Evolutionary conservation across 2,113 vertebrate genomes (phyloP).

Genomic region (Ophiodon elongatus): DNA sequence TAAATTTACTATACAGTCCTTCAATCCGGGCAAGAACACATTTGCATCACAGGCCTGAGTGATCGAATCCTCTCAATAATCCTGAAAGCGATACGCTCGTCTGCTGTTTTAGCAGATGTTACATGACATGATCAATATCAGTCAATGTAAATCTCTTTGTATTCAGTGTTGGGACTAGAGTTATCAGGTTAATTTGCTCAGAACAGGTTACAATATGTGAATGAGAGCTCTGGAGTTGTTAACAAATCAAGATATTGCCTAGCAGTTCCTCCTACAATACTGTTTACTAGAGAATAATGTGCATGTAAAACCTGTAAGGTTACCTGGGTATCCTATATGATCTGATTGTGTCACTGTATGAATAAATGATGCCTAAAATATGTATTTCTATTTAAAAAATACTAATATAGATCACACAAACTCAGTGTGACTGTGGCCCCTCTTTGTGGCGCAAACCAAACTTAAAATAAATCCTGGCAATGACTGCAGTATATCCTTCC

Average conservation of each 20-base stretch:
- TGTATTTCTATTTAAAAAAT: neutral
- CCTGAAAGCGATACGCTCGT: neutral
- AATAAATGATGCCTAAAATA: slow-evolving; percentile 32
- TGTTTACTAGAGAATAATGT: neutral
- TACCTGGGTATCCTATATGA: slow-evolving; percentile 21
- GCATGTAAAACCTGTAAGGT: slow-evolving; percentile 8
- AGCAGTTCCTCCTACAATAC: neutral
- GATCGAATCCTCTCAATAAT: neutral
- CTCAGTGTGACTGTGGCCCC: neutral
- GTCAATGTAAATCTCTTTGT: neutral
- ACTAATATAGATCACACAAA: slow-evolving; percentile 13
- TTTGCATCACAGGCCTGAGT: neutral
- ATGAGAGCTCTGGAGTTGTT: too few relatives aligned
- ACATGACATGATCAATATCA: neutral
- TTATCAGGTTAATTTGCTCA: neutral
- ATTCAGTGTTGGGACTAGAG: neutral
- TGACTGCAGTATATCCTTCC: slow-evolving; percentile 16
- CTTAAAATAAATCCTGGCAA: slow-evolving; percentile 4
- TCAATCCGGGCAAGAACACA: neutral
- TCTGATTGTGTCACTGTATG: slow-evolving; percentile 47
- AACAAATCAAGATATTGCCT: too few relatives aligned
- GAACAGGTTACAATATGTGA: neutral
- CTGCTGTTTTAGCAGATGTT: neutral
- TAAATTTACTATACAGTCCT: neutral
- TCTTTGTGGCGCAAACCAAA: neutral